These are phyloP conservation scores for Pseudobourletiella spinata DNA, from an alignment of 1,140 invertebrate genomes.

Conservation along the genomic window DNA sequence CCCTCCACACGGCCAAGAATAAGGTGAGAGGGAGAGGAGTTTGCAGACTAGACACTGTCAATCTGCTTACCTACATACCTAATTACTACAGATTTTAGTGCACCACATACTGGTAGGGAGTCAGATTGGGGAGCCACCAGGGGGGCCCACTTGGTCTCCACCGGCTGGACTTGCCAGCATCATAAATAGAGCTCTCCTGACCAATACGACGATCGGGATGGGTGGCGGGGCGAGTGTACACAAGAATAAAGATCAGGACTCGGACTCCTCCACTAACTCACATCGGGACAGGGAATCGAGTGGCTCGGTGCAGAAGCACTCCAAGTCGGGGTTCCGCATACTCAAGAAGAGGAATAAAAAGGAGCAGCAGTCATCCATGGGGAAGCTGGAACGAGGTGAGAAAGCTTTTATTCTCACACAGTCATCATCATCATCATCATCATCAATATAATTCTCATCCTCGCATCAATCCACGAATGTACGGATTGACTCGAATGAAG, in stretches of 20 bases:
- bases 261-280: conserved; percentile 2
- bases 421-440: too few relatives aligned
- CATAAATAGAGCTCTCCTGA: not conserved
- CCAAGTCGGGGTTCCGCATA: conserved; percentile 21
- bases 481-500: too few relatives aligned
- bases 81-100: too few relatives aligned
- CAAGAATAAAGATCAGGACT: conserved; percentile 28
- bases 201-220: conserved; percentile 2
- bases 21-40: not conserved
- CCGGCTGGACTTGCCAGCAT: not conserved
- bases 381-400: conserved; percentile 17
- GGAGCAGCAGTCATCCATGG: conserved; percentile 16
- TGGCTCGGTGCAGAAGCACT: conserved; percentile 8
- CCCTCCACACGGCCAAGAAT: too few relatives aligned
- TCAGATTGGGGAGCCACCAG: not conserved
- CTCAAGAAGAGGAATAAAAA: conserved; percentile 23
- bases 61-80: too few relatives aligned
- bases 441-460: too few relatives aligned
- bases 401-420: too few relatives aligned
- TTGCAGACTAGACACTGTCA: too few relatives aligned
- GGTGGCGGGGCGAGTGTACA: conserved; percentile 25
- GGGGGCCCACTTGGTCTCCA: not conserved
- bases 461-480: too few relatives aligned
- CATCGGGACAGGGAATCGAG: conserved; percentile 4
- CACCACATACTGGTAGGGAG: not conserved